Evolutionary conservation across 2,888 invertebrate genomes (phyloP), one percentile per base, ranked within the genome.

Genomic region (Eucriotettix oculatus): DNA sequence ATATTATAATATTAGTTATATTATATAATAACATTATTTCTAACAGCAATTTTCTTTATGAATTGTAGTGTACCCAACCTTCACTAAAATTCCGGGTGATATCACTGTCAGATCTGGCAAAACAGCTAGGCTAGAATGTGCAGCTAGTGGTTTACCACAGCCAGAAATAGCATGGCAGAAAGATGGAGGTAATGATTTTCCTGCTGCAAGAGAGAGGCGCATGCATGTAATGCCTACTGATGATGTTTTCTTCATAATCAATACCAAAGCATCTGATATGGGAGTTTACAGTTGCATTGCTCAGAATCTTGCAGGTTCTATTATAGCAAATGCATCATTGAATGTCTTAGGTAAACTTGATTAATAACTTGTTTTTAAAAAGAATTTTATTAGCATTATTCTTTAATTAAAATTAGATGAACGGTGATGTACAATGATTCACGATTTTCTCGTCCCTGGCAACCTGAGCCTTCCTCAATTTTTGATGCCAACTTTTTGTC

Each of bases 251-350:
- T 91, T 93, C 70, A 96, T 97, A 67, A 82, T 91, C n/a, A 85
- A 91, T 74, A 90, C 91, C 29, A 92, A 91, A 72, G 81, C 86
- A 0, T 81, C 83, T 44, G 97, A 97, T 70, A 87, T 89, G 75
- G 97, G 97, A 0, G 79, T 91, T 42, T 97, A 97, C 71, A 93
- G 90, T 58, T 97, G 96, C 74, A 92, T 87, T 10, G 97, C 96
- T 0, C 83, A 85, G 68, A 97, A 95, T 74, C 80, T 85, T 54
- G 96, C 94, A 14, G 97, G 96, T 0, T 82, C 82, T 59, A 86
- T 92, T 52, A 83, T 86, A 66, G 86, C 91, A 1, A 94, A 93
- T 76, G 91, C 91, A 29, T 87, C 89, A 16, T 77, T 96, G 42
- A 84, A 85, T 65, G 91, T 96, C 59, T 75, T 83, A 65, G 79